Evolutionary conservation across 2,113 vertebrate genomes (phyloP).

Genomic region (Myiopsitta monachus): DNA sequence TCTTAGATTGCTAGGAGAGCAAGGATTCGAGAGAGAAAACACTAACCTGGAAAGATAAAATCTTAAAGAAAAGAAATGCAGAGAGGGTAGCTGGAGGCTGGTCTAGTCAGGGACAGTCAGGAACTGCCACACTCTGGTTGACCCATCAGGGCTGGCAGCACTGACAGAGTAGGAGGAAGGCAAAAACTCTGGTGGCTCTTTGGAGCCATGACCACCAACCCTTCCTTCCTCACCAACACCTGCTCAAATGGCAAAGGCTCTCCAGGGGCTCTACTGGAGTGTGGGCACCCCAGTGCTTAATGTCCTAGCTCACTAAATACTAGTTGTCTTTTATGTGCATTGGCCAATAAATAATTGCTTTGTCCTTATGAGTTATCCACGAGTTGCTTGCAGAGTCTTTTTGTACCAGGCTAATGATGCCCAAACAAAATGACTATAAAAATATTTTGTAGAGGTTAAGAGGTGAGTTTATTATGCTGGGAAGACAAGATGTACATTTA

Average conservation of each 20-base stretch:
- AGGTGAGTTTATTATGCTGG: background rate
- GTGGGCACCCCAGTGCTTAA: background rate
- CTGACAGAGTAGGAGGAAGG: background rate
- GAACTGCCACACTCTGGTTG: accelerated
- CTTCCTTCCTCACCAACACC: background rate
- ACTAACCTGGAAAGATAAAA: background rate
- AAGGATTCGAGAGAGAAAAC: background rate
- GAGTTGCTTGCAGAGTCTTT: background rate
- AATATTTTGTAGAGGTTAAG: background rate
- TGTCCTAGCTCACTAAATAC: background rate
- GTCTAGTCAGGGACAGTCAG: background rate
- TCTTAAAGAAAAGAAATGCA: background rate
- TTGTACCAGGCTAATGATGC: background rate
- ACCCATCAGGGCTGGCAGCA: background rate
- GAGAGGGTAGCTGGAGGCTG: background rate
- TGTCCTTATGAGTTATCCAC: background rate
- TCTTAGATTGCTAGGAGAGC: background rate
- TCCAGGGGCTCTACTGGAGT: background rate
- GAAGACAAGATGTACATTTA: background rate
- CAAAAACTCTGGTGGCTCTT: background rate
- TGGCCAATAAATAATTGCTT: background rate
- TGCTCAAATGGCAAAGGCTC: background rate
- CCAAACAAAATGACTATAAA: background rate
- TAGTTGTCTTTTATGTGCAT: background rate
- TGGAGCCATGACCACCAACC: accelerated